These are phyloP conservation scores for Eurosta solidaginis DNA, from an alignment of 1,140 invertebrate species.

Conservation along the genomic window DNA sequence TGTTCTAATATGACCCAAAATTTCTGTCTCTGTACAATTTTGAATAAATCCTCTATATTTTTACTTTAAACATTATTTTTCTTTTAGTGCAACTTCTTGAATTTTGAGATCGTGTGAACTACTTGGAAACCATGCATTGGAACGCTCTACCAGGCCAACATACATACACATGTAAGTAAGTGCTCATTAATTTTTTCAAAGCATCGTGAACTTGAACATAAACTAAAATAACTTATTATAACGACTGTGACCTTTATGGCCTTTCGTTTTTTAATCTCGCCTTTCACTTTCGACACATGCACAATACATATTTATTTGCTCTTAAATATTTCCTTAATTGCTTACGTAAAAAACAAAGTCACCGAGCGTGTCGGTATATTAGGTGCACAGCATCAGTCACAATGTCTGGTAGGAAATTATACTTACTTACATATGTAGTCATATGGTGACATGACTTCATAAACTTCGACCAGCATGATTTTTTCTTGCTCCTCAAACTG, in stretches of 20 bases:
- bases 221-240: not conserved
- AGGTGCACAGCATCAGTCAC: constrained; percentile 2
- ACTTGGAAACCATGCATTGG: not conserved
- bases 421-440: not conserved
- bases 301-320: not conserved
- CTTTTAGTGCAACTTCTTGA: not conserved
- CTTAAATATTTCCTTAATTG: not conserved
- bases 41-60: not conserved
- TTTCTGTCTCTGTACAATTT: not conserved
- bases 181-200: not conserved
- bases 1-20: too few relatives aligned
- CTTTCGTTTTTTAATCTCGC: not conserved
- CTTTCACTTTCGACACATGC: constrained; percentile 5
- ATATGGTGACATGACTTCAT: not conserved
- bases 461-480: not conserved
- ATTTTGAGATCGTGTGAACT: not conserved
- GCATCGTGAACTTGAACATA: not conserved
- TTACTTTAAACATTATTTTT: not conserved
- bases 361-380: constrained; percentile 13
- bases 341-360: not conserved
- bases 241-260: not conserved
- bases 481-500: too few relatives aligned
- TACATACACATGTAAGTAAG: too few relatives aligned
- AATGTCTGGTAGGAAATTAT: not conserved
- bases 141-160: not conserved